Base-by-base conservation (phyloP, 2,888 invertebrate species). In the Folsomia candida region DNA sequence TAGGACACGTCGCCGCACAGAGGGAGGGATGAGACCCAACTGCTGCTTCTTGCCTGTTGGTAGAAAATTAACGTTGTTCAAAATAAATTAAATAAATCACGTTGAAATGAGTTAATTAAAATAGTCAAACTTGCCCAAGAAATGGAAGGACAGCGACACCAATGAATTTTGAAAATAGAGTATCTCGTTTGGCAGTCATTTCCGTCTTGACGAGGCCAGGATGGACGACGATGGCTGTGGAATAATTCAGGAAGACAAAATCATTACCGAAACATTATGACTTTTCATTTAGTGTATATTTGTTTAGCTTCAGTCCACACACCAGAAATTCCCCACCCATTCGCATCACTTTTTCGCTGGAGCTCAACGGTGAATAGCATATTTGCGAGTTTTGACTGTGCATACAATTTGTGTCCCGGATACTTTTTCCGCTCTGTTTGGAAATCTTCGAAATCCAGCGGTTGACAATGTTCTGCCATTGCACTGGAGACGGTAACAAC, bases 341-440 rank as follows among this genome's bases (percentile, higher is more conserved):
- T 26, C 11, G 22, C 64, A 20, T 69, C 64, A 64, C 64, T 69
- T 25, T 51, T 14, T 24, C 64, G 6, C 25, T 69, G 64, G 4
- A 69, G n/a, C 29, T 69, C 64, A 37, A 47, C 24, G 1, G 59
- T 64, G 20, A 69, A 69, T 3, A 69, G 37, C 26, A 69, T 58
- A 58, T 69, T 69, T 6, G 64, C 64, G 1, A 69, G n/a, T 26
- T 69, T 69, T 2, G 69, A 69, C 29, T 69, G 69, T 2, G 25
- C 24, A 58, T 64, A 69, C 1, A 57, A 26, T 18, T 29, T 25
- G n/a, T 26, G 18, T 24, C 20, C 24, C 14, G 3, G 27, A 20
- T 29, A 27, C 14, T 29, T 20, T 2, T 20, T 59, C 22, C 20
- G 51, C 18, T 63, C 63, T 14, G 18, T 47, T 54, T 69, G 69